Conservation (phyloP, 2,888 invertebrate genomes). For the Polia nebulosa region DNA sequence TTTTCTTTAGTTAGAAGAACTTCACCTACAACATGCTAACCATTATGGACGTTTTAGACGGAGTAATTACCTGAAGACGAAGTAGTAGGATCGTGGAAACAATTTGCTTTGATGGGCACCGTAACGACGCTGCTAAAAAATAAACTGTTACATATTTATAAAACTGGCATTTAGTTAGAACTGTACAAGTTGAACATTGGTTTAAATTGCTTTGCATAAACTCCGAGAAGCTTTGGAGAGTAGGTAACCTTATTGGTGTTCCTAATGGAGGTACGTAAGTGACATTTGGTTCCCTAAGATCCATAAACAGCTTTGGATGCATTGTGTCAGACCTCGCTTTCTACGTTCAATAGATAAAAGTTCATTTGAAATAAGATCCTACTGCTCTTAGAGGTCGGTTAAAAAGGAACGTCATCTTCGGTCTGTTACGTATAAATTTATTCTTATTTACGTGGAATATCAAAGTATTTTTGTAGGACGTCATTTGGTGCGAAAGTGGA, state of each 20-base stretch:
- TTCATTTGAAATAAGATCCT: not conserved
- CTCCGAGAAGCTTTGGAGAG: not conserved
- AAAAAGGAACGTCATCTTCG: constrained; percentile 9
- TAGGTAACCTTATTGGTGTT: not conserved
- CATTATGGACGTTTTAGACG: constrained; percentile 20
- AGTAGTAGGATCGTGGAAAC: constrained; percentile 34
- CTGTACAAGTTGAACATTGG: constrained; percentile 5
- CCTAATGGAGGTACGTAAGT: not conserved
- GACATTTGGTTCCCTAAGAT: not conserved
- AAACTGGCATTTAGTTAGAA: constrained; percentile 10
- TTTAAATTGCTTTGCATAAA: not conserved
- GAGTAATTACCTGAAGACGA: constrained; percentile 46
- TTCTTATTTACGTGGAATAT: constrained; percentile 12
- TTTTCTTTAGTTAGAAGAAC: constrained; percentile 13
- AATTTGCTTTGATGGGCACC: constrained; percentile 46
- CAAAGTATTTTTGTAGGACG: constrained; percentile 17
- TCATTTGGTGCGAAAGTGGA: constrained; percentile 36
- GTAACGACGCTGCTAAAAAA: constrained; percentile 29
- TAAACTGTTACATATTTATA: constrained; percentile 30
- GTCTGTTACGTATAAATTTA: constrained; percentile 20
- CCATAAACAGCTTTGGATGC: not conserved
- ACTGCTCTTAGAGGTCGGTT: not conserved
- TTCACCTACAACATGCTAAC: constrained; percentile 33
- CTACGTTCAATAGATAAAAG: not conserved
- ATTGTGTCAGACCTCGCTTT: not conserved